Percentiles rank a stretch among this genome's conserved stretches.
Evolutionary conservation across 1,140 invertebrate species (phyloP).

Genomic region (Pseudachorutes palmiensis): DNA sequence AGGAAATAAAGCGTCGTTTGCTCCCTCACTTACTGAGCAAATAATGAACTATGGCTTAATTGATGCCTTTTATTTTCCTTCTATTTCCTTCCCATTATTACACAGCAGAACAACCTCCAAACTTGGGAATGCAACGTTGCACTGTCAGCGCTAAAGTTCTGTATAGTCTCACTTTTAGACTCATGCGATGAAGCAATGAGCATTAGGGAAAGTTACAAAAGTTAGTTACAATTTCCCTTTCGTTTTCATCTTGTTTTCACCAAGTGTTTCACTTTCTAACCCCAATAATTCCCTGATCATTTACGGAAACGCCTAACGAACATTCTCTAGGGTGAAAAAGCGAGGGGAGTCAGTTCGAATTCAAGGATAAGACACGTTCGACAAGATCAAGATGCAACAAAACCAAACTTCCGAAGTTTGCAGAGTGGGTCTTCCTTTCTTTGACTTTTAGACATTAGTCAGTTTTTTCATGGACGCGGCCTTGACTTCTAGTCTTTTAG

Average conservation of each 20-base stretch:
- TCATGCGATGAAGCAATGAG: no score
- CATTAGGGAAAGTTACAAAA: neutral
- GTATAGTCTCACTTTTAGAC: no score
- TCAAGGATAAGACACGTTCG: no score
- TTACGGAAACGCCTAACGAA: neutral
- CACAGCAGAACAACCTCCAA: neutral
- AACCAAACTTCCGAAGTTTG: no score
- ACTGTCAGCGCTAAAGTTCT: neutral
- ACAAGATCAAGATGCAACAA: no score
- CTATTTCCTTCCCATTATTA: neutral
- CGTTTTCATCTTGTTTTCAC: neutral
- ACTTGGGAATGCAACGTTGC: neutral
- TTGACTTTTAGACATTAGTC: no score
- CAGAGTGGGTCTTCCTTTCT: no score
- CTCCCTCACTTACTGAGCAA: neutral
- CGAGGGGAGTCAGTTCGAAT: neutral
- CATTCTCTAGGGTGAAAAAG: neutral
- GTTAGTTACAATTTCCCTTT: neutral
- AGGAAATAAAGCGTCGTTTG: neutral
- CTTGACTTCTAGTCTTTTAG: no score
- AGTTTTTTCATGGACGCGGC: no score
- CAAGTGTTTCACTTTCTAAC: neutral
- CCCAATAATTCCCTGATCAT: neutral
- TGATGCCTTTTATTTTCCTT: slow-evolving; percentile 1
- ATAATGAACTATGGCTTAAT: slow-evolving; percentile 1